Evolutionary conservation across 1,140 invertebrate species (phyloP).

Genomic region (Melitaea cinxia): DNA sequence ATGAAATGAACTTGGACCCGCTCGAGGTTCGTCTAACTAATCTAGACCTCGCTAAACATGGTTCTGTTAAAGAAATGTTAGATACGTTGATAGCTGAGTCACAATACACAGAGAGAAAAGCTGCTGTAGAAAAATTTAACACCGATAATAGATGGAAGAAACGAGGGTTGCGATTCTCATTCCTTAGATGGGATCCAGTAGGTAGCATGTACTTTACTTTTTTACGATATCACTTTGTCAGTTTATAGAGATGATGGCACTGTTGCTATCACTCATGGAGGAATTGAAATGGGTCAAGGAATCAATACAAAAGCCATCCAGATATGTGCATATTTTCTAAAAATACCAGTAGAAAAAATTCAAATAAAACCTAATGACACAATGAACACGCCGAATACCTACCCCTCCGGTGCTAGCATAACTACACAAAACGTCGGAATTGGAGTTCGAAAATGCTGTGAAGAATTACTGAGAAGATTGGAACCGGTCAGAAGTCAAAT

Average conservation of each 20-base stretch:
- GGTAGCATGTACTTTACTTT: slow-evolving; percentile 80
- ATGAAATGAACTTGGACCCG: slow-evolving; percentile 85
- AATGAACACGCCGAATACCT: slow-evolving; percentile 77
- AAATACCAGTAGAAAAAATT: slow-evolving; percentile 87
- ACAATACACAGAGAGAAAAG: slow-evolving; percentile 32
- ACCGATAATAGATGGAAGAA: slow-evolving; percentile 88
- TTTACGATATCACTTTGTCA: slow-evolving; percentile 84
- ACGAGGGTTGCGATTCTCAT: slow-evolving; percentile 84
- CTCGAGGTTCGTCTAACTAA: slow-evolving; percentile 85
- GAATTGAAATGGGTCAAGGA: slow-evolving; percentile 92
- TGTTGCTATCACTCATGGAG: slow-evolving; percentile 87
- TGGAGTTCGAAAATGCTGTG: slow-evolving; percentile 85
- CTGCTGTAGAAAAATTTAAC: slow-evolving; percentile 81
- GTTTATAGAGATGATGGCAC: slow-evolving; percentile 89
- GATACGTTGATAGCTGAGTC: slow-evolving; percentile 41
- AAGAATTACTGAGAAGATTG: slow-evolving; percentile 83
- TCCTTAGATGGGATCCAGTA: slow-evolving; percentile 83
- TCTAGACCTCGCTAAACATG: slow-evolving; percentile 58
- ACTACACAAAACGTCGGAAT: slow-evolving; percentile 63
- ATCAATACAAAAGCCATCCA: slow-evolving; percentile 84
- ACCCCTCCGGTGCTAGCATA: slow-evolving; percentile 82
- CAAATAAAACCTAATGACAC: slow-evolving; percentile 84
- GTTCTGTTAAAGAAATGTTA: slow-evolving; percentile 38
- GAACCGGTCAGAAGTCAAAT: slow-evolving; percentile 82
- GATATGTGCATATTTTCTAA: slow-evolving; percentile 87